Evolutionary conservation across 1,140 invertebrate genomes (phyloP).

Genomic region (Brachionus paranguensis): DNA sequence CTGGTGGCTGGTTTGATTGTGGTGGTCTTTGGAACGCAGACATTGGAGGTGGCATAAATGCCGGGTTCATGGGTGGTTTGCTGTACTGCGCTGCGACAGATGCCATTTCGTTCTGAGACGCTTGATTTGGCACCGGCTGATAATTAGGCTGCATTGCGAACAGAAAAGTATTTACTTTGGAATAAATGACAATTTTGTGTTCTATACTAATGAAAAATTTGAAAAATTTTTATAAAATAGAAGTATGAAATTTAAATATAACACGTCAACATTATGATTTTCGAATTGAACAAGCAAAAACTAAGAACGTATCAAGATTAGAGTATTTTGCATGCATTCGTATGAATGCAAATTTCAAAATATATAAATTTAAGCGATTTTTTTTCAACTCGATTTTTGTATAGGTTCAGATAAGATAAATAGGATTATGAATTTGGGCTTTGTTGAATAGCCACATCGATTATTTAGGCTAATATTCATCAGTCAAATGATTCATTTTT

Average conservation of each 20-base stretch:
- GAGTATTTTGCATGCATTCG: neutral
- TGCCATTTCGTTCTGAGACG: neutral
- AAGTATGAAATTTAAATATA: slow-evolving; percentile 16
- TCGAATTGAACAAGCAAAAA: neutral
- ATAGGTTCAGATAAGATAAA: neutral
- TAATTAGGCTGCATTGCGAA: neutral
- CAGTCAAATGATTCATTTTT: neutral
- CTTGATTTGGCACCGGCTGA: neutral
- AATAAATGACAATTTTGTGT: neutral
- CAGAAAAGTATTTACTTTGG: neutral
- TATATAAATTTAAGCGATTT: neutral
- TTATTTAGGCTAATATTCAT: neutral
- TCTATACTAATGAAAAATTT: neutral
- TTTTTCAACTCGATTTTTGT: neutral
- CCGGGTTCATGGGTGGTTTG: neutral
- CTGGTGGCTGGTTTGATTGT: neutral
- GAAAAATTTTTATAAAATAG: neutral
- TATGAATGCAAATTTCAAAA: neutral
- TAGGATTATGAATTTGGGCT: neutral
- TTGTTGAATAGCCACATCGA: neutral
- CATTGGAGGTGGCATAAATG: neutral
- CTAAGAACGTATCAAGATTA: neutral
- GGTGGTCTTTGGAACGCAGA: slow-evolving; percentile 17
- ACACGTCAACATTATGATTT: slow-evolving; percentile 38
- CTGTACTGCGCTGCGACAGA: neutral